Percentiles rank a stretch among this genome's conserved stretches.
Conservation (phyloP, 1,140 invertebrate genomes). For the Drosophila tani region DNA sequence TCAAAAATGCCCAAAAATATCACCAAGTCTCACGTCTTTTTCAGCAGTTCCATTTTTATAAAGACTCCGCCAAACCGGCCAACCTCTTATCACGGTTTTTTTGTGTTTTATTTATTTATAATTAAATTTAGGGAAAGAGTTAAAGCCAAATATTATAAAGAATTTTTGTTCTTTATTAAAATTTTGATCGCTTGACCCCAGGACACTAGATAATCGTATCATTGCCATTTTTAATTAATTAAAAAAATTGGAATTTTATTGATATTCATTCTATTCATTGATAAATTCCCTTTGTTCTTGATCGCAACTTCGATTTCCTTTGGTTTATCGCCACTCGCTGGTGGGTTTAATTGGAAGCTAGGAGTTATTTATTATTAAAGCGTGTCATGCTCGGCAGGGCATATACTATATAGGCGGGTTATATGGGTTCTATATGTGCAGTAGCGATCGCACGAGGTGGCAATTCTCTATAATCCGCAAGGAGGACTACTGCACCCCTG, state of each 20-base stretch:
- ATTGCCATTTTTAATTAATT: constrained; percentile 30
- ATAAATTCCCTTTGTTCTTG: not conserved
- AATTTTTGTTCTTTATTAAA: constrained; percentile 24
- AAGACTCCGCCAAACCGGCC: not conserved
- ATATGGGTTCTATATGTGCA: not conserved
- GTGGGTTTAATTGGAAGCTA: not conserved
- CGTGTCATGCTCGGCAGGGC: not conserved
- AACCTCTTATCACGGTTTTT: constrained; percentile 14
- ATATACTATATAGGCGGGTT: not conserved
- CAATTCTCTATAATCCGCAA: constrained; percentile 24
- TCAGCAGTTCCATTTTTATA: constrained; percentile 12
- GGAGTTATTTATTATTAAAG: constrained; percentile 8
- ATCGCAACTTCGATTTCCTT: not conserved
- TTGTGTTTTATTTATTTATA: constrained; percentile 11
- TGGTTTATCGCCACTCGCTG: not conserved
- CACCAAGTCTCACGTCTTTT: constrained; percentile 14
- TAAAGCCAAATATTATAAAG: constrained; percentile 21
- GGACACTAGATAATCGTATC: constrained; percentile 30
- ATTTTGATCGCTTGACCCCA: constrained; percentile 22
- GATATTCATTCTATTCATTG: not conserved
- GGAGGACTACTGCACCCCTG: constrained; percentile 30
- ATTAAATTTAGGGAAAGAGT: constrained; percentile 20
- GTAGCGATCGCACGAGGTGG: not conserved
- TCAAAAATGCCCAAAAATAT: constrained; percentile 18
- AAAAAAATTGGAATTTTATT: not conserved